A percentile compares a stretch with the other conserved stretches of the same genome.
phyloP scores from a whole-genome alignment of 2,113 vertebrate genomes.

The Ginglymostoma cirratum region DNA sequence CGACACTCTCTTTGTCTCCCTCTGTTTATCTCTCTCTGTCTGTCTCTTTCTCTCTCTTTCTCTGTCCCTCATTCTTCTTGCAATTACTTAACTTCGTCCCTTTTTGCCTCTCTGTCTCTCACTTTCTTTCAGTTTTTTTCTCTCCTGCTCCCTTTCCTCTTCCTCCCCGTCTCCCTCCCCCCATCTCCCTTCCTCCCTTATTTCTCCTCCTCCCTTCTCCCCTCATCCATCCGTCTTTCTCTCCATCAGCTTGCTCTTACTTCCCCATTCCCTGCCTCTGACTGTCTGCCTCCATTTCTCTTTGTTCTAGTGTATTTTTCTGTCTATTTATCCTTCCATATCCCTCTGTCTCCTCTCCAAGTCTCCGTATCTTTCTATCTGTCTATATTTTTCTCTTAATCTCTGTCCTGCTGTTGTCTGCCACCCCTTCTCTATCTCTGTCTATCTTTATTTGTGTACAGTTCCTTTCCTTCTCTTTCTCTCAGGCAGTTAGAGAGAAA shows the following conservation, averaged over 20 bases:
- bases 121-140: background rate
- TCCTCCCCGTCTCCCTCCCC: background rate
- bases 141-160: background rate
- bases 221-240: background rate
- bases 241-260: background rate
- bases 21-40: too few relatives aligned
- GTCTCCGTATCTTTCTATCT: background rate
- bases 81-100: too few relatives aligned
- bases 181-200: background rate
- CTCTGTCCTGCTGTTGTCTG: background rate
- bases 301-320: too few relatives aligned
- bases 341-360: background rate
- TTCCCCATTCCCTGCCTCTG: background rate
- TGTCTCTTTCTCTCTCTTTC: too few relatives aligned
- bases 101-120: background rate
- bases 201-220: background rate
- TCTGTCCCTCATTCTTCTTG: too few relatives aligned
- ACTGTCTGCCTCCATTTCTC: background rate
- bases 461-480: background rate
- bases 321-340: background rate
- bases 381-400: background rate
- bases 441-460: background rate
- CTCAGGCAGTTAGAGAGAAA: background rate
- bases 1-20: too few relatives aligned
- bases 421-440: background rate